Conservation (phyloP, 2,888 invertebrate species). For the Nomada lathburiana region DNA sequence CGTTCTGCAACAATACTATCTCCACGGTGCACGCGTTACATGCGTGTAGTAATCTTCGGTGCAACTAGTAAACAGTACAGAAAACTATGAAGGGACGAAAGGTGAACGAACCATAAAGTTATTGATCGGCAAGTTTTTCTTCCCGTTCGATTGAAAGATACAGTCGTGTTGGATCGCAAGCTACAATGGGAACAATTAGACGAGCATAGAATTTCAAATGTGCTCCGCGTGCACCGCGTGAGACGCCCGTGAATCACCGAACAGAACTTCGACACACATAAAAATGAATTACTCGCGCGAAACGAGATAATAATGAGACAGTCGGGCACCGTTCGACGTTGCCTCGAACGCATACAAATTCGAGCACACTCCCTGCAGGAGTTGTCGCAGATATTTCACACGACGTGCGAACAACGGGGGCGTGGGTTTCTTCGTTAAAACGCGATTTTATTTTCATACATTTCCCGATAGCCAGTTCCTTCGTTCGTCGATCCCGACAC, state of each 20-base stretch:
- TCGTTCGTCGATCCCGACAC: background rate
- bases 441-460: slow-evolving; percentile 67
- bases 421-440: slow-evolving; percentile 64
- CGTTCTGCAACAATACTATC: too few species aligned
- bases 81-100: too few species aligned
- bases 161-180: too few species aligned
- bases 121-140: background rate
- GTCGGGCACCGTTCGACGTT: slow-evolving; percentile 24
- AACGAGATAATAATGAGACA: slow-evolving; percentile 74
- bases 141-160: background rate
- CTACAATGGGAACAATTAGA: slow-evolving; percentile 23
- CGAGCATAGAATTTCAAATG: slow-evolving; percentile 27
- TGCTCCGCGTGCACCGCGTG: slow-evolving; percentile 36
- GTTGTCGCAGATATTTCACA: slow-evolving; percentile 74
- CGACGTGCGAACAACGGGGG: slow-evolving; percentile 68
- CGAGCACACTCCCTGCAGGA: slow-evolving; percentile 50
- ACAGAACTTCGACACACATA: slow-evolving; percentile 64
- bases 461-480: slow-evolving; percentile 52
- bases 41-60: too few species aligned
- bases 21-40: too few species aligned
- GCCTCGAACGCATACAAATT: slow-evolving; percentile 46
- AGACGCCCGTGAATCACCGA: slow-evolving; percentile 66
- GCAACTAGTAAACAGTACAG: too few species aligned
- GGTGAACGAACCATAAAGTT: background rate
- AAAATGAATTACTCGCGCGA: slow-evolving; percentile 75